phyloP scores from a whole-genome alignment of 2,113 vertebrate species.

The Aspiorhynchus laticeps region DNA sequence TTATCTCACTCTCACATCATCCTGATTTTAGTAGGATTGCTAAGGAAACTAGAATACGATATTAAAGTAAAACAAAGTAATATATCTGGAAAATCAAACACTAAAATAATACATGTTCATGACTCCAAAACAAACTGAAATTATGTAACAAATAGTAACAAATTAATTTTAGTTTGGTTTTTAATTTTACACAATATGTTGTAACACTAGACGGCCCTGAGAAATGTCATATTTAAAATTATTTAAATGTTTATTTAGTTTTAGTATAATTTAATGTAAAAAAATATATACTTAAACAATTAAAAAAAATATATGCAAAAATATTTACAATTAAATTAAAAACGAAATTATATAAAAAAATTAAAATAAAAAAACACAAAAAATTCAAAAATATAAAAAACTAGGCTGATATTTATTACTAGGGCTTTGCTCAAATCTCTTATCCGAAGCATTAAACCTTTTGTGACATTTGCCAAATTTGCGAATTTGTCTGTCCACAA shows the following conservation, averaged over 20 bases:
- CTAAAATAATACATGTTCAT: neutral
- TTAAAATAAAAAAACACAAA: neutral
- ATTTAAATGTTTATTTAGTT: neutral
- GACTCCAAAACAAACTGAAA: neutral
- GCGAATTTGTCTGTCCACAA: neutral
- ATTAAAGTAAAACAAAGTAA: too few species aligned
- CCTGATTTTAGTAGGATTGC: neutral
- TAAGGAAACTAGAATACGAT: neutral
- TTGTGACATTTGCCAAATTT: too few species aligned
- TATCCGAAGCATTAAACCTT: neutral
- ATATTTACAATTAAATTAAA: neutral
- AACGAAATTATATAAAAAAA: neutral
- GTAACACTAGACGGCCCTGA: neutral
- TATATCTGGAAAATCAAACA: neutral
- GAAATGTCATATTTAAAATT: too few species aligned
- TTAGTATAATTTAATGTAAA: neutral
- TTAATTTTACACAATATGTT: too few species aligned
- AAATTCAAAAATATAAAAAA: neutral
- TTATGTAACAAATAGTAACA: neutral
- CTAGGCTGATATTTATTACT: neutral
- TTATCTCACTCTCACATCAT: neutral
- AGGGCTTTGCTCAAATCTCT: neutral
- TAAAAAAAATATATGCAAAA: neutral
- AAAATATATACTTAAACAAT: too few species aligned
- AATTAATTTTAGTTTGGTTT: too few species aligned